phyloP scores from a whole-genome alignment of 2,113 vertebrate genomes.

The Ursus arctos region DNA sequence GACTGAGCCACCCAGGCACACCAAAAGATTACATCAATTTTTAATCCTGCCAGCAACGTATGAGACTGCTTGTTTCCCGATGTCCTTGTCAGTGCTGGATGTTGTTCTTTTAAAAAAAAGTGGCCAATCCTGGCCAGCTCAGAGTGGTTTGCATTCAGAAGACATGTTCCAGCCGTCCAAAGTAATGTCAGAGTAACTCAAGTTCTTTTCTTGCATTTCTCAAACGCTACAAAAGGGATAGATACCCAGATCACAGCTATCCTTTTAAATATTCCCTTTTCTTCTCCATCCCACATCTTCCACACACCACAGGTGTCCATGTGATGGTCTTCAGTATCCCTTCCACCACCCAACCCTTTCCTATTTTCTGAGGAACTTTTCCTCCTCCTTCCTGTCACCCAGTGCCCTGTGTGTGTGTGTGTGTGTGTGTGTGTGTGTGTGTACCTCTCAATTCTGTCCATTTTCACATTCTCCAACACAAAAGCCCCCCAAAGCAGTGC shows the following conservation, averaged over 20 bases:
- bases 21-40: background rate
- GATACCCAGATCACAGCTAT: background rate
- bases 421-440: background rate
- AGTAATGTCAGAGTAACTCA: background rate
- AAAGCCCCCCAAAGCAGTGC: background rate
- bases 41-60: background rate
- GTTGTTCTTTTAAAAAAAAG: background rate
- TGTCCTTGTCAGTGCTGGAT: background rate
- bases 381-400: background rate
- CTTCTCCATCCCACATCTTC: background rate
- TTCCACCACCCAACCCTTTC: background rate
- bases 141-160: background rate
- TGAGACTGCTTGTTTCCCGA: background rate
- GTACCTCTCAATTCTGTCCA: background rate
- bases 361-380: background rate
- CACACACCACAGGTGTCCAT: background rate
- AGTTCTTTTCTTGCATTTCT: background rate
- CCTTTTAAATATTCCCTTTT: background rate
- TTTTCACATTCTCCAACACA: conserved; percentile 2
- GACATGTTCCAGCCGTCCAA: background rate
- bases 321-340: background rate
- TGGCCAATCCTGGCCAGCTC: background rate
- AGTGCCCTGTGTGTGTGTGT: background rate
- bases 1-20: background rate
- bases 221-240: background rate